Percentiles rank a stretch among this genome's conserved stretches.
These are phyloP conservation scores for Dugesia japonica DNA, from an alignment of 2,888 invertebrate genomes.

Conservation along the genomic window DNA sequence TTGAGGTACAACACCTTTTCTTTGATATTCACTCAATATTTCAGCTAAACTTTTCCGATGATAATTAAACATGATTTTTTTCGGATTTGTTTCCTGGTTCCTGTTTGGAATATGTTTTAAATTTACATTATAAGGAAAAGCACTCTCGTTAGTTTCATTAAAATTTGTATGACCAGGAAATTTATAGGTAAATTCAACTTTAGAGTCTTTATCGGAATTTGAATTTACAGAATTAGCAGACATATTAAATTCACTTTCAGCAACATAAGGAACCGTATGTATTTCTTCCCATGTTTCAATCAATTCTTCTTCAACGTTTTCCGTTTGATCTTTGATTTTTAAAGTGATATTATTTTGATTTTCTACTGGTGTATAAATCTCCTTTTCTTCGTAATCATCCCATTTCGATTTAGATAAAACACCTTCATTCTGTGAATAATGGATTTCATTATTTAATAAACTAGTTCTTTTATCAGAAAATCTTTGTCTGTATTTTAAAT, in stretches of 20 bases:
- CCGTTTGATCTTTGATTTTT: not conserved
- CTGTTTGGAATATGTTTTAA: not conserved
- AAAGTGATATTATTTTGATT: not conserved
- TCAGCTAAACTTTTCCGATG: not conserved
- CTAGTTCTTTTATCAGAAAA: not conserved
- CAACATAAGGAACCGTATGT: not conserved
- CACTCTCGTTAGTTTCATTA: not conserved
- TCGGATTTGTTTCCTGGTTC: not conserved
- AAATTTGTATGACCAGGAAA: not conserved
- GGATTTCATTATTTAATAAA: not conserved
- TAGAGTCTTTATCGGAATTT: not conserved
- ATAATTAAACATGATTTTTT: not conserved
- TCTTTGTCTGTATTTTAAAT: not conserved
- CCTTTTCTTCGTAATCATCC: not conserved
- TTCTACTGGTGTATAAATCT: not conserved
- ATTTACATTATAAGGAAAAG: not conserved
- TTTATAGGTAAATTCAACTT: not conserved
- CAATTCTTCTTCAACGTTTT: not conserved
- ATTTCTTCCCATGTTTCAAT: conserved; percentile 2
- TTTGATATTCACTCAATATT: not conserved
- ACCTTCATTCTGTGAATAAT: not conserved
- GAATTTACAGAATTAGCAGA: not conserved
- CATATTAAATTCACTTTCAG: not conserved
- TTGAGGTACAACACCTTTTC: not conserved
- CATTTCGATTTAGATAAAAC: not conserved